These are phyloP conservation scores for Caenorhabditis becei DNA, from an alignment of 2,888 invertebrate species.

Conservation along the genomic window DNA sequence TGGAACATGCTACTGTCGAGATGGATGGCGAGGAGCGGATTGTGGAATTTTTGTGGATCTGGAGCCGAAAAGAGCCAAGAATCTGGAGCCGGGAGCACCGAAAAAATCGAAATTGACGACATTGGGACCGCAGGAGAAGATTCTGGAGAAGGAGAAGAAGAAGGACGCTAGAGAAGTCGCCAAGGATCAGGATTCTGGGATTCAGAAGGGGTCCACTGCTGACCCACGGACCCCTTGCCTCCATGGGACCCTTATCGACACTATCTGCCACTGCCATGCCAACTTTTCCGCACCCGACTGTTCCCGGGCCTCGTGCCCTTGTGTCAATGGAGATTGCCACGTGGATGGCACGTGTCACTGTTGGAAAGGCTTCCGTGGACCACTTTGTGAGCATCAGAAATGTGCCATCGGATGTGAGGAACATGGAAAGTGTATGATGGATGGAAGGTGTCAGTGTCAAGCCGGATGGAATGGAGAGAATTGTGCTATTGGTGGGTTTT, in stretches of 20 bases:
- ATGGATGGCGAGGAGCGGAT: constrained; percentile 95
- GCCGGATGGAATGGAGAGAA: constrained; percentile 99
- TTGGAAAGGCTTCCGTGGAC: constrained; percentile 98
- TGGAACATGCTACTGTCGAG: constrained; percentile 93
- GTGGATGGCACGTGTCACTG: constrained; percentile 90
- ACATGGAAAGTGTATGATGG: constrained; percentile 92
- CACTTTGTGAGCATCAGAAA: constrained; percentile 88
- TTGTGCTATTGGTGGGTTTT: constrained; percentile 90
- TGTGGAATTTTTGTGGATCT: constrained; percentile 84
- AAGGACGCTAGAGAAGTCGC: too few species aligned
- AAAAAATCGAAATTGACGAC: constrained; percentile 10
- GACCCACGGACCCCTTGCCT: constrained; percentile 86
- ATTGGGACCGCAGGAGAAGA: too few species aligned
- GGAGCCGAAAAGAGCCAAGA: too few species aligned
- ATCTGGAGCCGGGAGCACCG: neutral
- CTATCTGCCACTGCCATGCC: constrained; percentile 91
- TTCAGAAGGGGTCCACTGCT: too few species aligned
- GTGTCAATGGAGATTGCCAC: constrained; percentile 68
- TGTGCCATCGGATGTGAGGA: constrained; percentile 90
- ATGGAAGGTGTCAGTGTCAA: constrained; percentile 96
- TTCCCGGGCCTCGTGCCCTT: constrained; percentile 60
- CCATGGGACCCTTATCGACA: constrained; percentile 91
- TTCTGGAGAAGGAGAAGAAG: constrained; percentile 20
- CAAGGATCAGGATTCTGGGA: too few species aligned
- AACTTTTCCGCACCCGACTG: constrained; percentile 75